These are phyloP conservation scores for Pristionchus mayeri DNA, from an alignment of 2,888 invertebrate genomes.

Conservation along the genomic window DNA sequence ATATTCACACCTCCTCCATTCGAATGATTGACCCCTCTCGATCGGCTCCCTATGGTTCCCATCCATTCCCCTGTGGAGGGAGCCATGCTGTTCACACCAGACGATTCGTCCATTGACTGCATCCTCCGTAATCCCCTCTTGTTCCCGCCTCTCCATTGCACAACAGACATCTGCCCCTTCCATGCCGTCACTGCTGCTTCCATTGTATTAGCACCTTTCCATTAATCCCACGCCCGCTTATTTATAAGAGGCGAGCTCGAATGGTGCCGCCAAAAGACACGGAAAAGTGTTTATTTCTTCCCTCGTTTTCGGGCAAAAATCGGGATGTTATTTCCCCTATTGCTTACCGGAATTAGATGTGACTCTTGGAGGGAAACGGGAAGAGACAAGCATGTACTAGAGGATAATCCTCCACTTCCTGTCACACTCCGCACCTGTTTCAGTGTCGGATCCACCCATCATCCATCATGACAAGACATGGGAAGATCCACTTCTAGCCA, in stretches of 20 bases:
- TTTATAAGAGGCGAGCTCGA: slow-evolving; percentile 10
- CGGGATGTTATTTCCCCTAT: neutral
- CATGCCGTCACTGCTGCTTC: neutral
- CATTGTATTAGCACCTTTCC: slow-evolving; percentile 34
- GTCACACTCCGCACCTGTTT: slow-evolving; percentile 29
- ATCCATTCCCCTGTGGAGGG: neutral
- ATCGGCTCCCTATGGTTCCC: no score
- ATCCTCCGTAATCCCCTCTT: neutral
- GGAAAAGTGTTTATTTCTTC: slow-evolving; percentile 21
- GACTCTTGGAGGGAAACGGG: neutral
- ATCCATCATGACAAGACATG: slow-evolving; percentile 27
- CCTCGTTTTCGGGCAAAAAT: neutral
- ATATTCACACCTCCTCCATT: slow-evolving; percentile 33
- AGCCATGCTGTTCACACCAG: slow-evolving; percentile 30
- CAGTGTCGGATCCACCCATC: neutral
- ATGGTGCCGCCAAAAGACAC: slow-evolving; percentile 19
- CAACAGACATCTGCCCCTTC: slow-evolving; percentile 49
- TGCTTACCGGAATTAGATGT: neutral
- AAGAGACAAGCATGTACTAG: slow-evolving; percentile 18
- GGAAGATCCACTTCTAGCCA: slow-evolving; percentile 19
- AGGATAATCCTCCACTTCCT: slow-evolving; percentile 9
- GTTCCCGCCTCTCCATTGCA: slow-evolving; percentile 45
- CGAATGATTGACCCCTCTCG: neutral
- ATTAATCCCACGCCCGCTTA: slow-evolving; percentile 42
- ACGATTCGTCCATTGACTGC: neutral